Conservation (phyloP, 2,888 invertebrate species). For the Sepioteuthis lessoniana region DNA sequence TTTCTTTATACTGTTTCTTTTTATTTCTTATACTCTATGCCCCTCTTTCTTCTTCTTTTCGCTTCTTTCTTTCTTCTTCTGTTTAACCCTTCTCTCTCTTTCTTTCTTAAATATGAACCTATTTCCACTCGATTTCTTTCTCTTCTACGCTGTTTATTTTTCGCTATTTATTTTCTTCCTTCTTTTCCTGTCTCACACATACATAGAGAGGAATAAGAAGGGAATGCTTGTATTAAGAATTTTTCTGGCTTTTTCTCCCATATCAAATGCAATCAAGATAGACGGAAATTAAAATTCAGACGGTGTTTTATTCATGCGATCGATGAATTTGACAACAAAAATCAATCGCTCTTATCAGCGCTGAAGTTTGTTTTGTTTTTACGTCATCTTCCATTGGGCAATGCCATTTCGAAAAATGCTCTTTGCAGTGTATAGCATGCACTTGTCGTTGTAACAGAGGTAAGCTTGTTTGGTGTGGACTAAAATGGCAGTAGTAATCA, state of each 20-base stretch:
- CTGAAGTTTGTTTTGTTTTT: not conserved
- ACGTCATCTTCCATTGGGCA: not conserved
- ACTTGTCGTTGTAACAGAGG: not conserved
- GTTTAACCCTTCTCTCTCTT: too few relatives aligned
- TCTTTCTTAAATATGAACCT: too few relatives aligned
- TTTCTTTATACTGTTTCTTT: not conserved
- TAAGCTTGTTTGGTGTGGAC: not conserved
- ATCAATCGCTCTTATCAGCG: not conserved
- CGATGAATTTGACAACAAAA: conserved; percentile 1
- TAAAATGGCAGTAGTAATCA: not conserved
- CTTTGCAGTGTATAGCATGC: not conserved
- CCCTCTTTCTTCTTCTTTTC: too few relatives aligned
- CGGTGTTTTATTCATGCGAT: not conserved
- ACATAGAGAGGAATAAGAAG: not conserved
- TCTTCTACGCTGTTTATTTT: not conserved
- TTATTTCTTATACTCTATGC: not conserved
- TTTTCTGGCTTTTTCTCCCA: not conserved
- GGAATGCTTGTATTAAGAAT: not conserved
- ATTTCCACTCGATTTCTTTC: too few relatives aligned
- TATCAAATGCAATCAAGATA: not conserved
- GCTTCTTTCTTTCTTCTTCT: too few relatives aligned
- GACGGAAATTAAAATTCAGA: conserved; percentile 20
- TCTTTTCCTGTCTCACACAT: not conserved
- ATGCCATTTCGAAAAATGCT: not conserved
- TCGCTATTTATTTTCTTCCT: not conserved